These are phyloP conservation scores for Limosa lapponica DNA, from an alignment of 2,797 vertebrate species.

Conservation along the genomic window DNA sequence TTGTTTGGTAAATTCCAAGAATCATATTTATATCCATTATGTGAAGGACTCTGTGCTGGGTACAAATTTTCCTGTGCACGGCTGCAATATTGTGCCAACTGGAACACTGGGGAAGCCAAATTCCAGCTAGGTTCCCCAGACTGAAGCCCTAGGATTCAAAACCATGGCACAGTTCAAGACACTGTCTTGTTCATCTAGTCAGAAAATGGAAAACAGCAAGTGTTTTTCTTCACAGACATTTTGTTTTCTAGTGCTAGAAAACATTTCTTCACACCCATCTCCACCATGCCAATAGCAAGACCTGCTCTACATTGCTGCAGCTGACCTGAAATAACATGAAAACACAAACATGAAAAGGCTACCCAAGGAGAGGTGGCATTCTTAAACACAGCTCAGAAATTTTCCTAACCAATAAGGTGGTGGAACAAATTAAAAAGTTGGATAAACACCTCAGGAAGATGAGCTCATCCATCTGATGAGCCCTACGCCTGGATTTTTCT, in stretches of 20 bases:
- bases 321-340: neutral
- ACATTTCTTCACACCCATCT: neutral
- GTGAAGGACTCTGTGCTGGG: neutral
- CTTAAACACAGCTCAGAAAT: neutral
- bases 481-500: neutral
- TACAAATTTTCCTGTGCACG: neutral
- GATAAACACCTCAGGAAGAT: neutral
- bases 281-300: neutral
- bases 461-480: neutral
- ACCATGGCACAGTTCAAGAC: neutral
- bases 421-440: neutral
- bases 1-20: constrained; percentile 67
- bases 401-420: neutral
- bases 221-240: neutral
- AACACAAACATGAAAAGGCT: neutral
- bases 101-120: constrained; percentile 9
- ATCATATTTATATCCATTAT: constrained; percentile 61
- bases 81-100: neutral
- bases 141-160: neutral
- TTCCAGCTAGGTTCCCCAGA: neutral
- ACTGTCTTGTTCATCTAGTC: neutral
- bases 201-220: neutral
- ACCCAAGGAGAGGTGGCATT: neutral
- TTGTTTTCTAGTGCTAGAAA: neutral
- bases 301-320: neutral